phyloP scores from a whole-genome alignment of 1,140 invertebrate genomes.

The Alviniconcha marisindica region DNA sequence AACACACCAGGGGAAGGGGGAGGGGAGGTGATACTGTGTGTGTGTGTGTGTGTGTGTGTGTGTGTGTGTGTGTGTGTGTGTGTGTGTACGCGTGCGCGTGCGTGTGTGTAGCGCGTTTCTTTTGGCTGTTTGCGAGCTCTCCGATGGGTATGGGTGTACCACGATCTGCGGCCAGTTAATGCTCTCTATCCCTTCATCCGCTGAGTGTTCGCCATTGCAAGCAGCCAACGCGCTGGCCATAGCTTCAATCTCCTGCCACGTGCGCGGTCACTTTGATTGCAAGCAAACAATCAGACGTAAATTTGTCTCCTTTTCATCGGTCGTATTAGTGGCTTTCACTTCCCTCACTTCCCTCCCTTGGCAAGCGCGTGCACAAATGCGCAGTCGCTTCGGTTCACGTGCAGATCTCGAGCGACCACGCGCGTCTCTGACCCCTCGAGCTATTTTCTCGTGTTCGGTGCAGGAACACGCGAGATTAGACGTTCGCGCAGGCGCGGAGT shows the following conservation, averaged over 20 bases:
- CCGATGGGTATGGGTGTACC: too few species aligned
- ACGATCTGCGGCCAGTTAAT: too few species aligned
- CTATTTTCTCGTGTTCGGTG: slow-evolving; percentile 22
- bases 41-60: too few species aligned
- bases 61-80: too few species aligned
- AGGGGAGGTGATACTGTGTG: neutral
- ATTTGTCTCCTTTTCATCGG: slow-evolving; percentile 1
- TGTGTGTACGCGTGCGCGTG: too few species aligned
- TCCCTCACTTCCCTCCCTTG: neutral
- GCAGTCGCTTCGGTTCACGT: neutral
- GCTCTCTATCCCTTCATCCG: too few species aligned
- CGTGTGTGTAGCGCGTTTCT: too few species aligned
- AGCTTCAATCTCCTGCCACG: neutral
- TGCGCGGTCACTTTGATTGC: slow-evolving; percentile 23
- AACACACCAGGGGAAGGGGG: neutral
- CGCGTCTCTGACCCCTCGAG: neutral
- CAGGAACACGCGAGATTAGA: slow-evolving; percentile 26
- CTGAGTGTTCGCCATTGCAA: too few species aligned
- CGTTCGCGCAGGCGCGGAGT: neutral
- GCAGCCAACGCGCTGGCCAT: too few species aligned
- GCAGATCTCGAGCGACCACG: neutral
- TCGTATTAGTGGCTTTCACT: neutral
- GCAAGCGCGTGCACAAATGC: slow-evolving; percentile 2
- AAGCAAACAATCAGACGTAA: slow-evolving; percentile 16
- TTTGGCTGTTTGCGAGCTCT: too few species aligned